Conservation (phyloP, 2,797 vertebrate genomes). For the Cephalopachus bancanus region DNA sequence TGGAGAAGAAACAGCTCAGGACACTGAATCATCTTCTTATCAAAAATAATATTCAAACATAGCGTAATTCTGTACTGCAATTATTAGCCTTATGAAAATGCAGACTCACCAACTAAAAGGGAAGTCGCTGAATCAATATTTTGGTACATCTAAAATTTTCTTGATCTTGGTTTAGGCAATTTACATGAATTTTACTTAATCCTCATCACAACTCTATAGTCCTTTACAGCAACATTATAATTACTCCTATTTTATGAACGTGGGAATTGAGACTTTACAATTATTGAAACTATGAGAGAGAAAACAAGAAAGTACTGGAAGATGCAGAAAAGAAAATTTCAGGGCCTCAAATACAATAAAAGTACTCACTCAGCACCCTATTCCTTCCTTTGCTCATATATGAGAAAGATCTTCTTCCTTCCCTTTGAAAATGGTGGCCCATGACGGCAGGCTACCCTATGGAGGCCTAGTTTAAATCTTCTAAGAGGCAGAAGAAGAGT, state of each 20-base stretch:
- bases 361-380: neutral
- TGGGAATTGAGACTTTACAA: conserved; percentile 19
- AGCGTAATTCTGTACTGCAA: neutral
- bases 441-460: neutral
- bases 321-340: neutral
- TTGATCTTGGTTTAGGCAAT: neutral
- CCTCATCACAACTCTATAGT: neutral
- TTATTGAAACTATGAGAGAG: conserved; percentile 2
- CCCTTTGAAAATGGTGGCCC: neutral
- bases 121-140: neutral
- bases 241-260: neutral
- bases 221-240: neutral
- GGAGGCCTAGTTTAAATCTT: neutral
- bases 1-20: neutral
- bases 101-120: neutral
- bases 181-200: conserved; percentile 12
- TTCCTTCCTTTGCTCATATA: neutral
- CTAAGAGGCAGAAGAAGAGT: neutral
- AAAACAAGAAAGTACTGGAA: conserved; percentile 10
- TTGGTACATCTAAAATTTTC: conserved; percentile 19
- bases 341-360: neutral
- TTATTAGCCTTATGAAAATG: conserved; percentile 4
- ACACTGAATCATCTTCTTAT: neutral
- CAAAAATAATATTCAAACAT: conserved; percentile 6
- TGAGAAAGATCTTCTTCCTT: neutral